Evolutionary conservation across 2,113 vertebrate genomes (phyloP).

Genomic region (Forbesichthys papilliferus): DNA sequence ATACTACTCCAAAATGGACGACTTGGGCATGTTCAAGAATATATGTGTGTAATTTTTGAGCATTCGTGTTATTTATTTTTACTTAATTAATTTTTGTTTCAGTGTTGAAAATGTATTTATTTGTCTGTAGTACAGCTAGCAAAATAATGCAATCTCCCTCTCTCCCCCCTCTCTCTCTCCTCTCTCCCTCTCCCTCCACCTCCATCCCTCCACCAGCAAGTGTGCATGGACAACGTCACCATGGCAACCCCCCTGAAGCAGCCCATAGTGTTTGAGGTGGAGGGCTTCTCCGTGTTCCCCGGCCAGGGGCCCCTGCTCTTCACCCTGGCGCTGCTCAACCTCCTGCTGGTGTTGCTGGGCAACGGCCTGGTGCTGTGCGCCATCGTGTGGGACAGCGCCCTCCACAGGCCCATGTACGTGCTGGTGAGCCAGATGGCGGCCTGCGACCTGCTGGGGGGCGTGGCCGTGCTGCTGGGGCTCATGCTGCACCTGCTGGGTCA

Average conservation of each 20-base stretch:
- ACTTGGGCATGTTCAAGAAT: no score
- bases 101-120: no score
- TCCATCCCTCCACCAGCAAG: not conserved
- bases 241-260: constrained; percentile 31
- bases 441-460: constrained; percentile 57
- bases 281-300: constrained; percentile 49
- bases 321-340: constrained; percentile 46
- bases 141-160: no score
- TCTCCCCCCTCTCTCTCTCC: not conserved
- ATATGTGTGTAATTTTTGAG: no score
- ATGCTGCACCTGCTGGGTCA: constrained; percentile 46
- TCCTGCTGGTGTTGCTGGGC: constrained; percentile 37
- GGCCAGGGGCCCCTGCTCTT: constrained; percentile 44
- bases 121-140: not conserved
- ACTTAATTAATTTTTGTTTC: no score
- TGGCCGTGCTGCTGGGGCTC: constrained; percentile 44
- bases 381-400: constrained; percentile 41
- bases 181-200: not conserved
- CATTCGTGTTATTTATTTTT: no score
- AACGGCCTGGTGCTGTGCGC: constrained; percentile 45
- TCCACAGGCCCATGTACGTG: constrained; percentile 66
- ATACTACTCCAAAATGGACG: no score
- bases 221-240: constrained; percentile 51
- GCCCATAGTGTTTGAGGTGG: constrained; percentile 57
- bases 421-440: constrained; percentile 52